A percentile compares a stretch with the other conserved stretches of the same genome.
These are phyloP conservation scores for Ochropacha duplaris DNA, from an alignment of 2,888 invertebrate genomes.

Conservation along the genomic window DNA sequence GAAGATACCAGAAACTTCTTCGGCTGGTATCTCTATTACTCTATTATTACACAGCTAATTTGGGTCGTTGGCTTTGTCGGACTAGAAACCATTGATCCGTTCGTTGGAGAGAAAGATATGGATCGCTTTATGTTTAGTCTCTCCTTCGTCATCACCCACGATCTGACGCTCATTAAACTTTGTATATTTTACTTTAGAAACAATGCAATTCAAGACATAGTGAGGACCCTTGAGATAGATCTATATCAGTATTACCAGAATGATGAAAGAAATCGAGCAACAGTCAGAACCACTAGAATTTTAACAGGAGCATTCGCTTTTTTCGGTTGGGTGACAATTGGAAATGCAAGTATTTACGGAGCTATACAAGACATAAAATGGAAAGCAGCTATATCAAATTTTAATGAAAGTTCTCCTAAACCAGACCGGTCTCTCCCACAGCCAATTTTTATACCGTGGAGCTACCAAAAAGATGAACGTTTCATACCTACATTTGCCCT, in stretches of 20 bases:
- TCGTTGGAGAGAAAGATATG: conserved; percentile 70
- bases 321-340: conserved; percentile 75
- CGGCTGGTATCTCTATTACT: conserved; percentile 66
- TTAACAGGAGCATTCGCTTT: conserved; percentile 64
- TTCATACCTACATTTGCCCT: conserved; percentile 65
- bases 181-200: conserved; percentile 74
- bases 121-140: conserved; percentile 77
- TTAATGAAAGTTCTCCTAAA: conserved; percentile 48
- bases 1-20: conserved; percentile 60
- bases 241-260: conserved; percentile 68
- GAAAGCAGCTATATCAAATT: conserved; percentile 51
- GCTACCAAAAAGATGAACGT: conserved; percentile 58
- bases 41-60: conserved; percentile 62
- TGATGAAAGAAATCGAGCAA: conserved; percentile 46
- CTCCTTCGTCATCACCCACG: conserved; percentile 75
- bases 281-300: conserved; percentile 56
- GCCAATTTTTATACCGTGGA: conserved; percentile 77
- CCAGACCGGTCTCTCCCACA: conserved; percentile 67
- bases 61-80: conserved; percentile 75
- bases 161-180: conserved; percentile 69
- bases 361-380: conserved; percentile 65
- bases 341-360: conserved; percentile 66
- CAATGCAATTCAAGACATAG: conserved; percentile 65
- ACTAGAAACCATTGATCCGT: conserved; percentile 76
- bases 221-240: conserved; percentile 60